Evolutionary conservation across 2,797 vertebrate genomes (phyloP).

Genomic region (Taenioides sp.): DNA sequence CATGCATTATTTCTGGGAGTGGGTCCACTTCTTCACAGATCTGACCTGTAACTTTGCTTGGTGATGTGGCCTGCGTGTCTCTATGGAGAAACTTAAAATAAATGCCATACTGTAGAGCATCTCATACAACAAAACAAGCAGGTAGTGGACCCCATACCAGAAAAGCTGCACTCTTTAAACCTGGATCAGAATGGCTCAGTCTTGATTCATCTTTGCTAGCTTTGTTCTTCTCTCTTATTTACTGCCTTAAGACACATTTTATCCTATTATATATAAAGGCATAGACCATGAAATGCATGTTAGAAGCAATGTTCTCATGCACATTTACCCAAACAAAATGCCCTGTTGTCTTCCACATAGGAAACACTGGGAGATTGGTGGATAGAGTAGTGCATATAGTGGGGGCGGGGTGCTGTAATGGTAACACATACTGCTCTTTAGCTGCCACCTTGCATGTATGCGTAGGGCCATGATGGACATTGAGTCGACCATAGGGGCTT

Average conservation of each 20-base stretch:
- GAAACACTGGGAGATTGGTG: neutral
- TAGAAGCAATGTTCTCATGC: constrained; percentile 48
- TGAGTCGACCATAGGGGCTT: constrained; percentile 60
- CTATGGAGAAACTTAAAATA: no score
- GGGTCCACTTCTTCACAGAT: no score
- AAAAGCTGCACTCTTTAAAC: neutral
- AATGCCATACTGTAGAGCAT: no score
- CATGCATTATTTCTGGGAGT: no score
- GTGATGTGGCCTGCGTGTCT: no score
- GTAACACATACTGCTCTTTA: constrained; percentile 48
- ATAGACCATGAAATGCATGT: constrained; percentile 66
- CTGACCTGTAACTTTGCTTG: no score
- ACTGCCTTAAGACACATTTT: constrained; percentile 28
- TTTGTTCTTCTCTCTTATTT: neutral
- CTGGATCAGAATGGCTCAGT: neutral
- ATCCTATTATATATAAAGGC: constrained; percentile 54
- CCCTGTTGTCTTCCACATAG: constrained; percentile 44
- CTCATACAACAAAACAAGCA: no score
- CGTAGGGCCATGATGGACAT: constrained; percentile 66
- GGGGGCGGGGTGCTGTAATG: neutral
- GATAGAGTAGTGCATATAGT: neutral
- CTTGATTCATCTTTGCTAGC: neutral
- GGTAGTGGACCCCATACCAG: no score
- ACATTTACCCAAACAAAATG: constrained; percentile 49
- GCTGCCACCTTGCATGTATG: constrained; percentile 63